These are phyloP conservation scores for Leptocoma aspasia DNA, from an alignment of 2,113 vertebrate genomes.

Conservation along the genomic window DNA sequence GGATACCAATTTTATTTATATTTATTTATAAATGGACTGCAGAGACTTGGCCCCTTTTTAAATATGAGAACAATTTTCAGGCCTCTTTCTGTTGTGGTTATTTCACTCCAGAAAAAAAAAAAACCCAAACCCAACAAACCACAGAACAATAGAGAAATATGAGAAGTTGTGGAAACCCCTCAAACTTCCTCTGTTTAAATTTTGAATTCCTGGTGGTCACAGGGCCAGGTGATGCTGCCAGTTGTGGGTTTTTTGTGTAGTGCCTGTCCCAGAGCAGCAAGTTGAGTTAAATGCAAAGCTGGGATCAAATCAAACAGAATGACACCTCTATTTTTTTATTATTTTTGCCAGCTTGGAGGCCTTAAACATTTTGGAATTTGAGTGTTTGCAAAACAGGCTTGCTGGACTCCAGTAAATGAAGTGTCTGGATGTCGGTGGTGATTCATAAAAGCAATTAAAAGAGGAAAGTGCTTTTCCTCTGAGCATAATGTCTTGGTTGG, in stretches of 20 bases:
- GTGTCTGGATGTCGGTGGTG: not conserved
- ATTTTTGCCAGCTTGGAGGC: not conserved
- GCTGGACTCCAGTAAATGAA: conserved; percentile 29
- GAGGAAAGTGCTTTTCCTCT: conserved; percentile 38
- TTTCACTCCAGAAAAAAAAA: not conserved
- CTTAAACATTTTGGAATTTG: not conserved
- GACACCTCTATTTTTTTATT: not conserved
- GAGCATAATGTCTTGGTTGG: not conserved
- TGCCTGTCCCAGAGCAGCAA: not conserved
- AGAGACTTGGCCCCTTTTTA: not conserved
- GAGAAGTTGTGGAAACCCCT: conserved; percentile 6
- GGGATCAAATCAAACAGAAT: not conserved
- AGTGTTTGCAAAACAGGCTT: not conserved
- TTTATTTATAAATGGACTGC: not conserved
- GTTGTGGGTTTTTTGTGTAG: not conserved
- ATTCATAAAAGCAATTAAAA: conserved; percentile 60
- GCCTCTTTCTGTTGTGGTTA: not conserved
- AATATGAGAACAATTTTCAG: not conserved
- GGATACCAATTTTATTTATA: not conserved
- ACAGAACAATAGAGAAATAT: not conserved
- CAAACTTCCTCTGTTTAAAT: not conserved
- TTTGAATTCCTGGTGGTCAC: not conserved
- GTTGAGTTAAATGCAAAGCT: not conserved
- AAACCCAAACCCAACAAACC: not conserved
- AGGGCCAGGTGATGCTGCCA: conserved; percentile 12